Percentiles rank a stretch among this genome's conserved stretches.
Conservation (phyloP, 2,797 vertebrate genomes). For the Neosalanx taihuensis region DNA sequence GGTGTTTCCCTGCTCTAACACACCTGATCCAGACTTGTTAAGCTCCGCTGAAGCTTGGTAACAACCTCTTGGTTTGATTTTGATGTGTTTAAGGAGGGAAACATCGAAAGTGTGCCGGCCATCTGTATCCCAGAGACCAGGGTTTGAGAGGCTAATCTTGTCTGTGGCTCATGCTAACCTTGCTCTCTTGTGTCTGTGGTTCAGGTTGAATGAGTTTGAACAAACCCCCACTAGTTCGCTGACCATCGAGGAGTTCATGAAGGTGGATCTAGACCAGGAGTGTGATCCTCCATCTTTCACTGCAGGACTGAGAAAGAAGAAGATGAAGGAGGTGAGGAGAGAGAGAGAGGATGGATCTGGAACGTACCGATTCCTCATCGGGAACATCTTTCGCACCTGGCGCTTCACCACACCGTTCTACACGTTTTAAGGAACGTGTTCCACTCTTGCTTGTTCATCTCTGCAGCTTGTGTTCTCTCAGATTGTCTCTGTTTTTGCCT, state of each 20-base stretch:
- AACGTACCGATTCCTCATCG: too few relatives aligned
- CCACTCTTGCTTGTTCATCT: neutral
- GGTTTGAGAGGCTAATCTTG: too few relatives aligned
- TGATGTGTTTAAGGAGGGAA: too few relatives aligned
- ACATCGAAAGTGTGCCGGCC: too few relatives aligned
- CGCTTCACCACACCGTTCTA: too few relatives aligned
- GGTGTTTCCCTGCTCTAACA: neutral
- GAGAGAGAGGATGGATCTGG: neutral
- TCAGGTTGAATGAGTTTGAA: conserved; percentile 90
- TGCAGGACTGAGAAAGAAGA: conserved; percentile 82
- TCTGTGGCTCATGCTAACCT: neutral
- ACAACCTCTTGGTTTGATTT: too few relatives aligned
- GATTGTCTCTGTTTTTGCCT: conserved; percentile 7
- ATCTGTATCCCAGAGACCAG: too few relatives aligned
- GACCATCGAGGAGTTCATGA: conserved; percentile 97
- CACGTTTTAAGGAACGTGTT: too few relatives aligned
- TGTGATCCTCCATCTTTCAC: conserved; percentile 94
- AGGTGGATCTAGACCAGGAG: conserved; percentile 87
- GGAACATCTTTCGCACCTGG: neutral
- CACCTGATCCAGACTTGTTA: too few relatives aligned
- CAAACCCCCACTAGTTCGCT: conserved; percentile 94
- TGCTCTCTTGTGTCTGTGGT: neutral
- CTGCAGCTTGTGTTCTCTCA: neutral
- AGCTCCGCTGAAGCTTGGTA: too few relatives aligned
- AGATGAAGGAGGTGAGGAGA: conserved; percentile 76